Conservation (phyloP, 2,113 vertebrate genomes). For the Aegotheles bennettii region DNA sequence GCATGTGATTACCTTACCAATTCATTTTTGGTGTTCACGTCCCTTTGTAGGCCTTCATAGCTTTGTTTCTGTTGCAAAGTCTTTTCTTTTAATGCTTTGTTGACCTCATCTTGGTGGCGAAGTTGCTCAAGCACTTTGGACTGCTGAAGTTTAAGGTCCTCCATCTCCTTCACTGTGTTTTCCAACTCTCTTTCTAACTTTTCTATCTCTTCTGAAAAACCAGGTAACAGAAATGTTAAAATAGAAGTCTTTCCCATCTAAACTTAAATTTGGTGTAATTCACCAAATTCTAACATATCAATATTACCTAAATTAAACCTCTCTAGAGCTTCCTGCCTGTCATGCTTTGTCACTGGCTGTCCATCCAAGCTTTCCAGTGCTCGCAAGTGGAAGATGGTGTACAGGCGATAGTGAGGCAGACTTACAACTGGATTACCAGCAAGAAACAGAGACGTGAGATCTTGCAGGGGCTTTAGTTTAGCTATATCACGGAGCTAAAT, state of each 20-base stretch:
- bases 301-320: constrained; percentile 83
- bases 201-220: constrained; percentile 79
- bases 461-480: constrained; percentile 81
- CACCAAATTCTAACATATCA: background rate
- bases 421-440: constrained; percentile 77
- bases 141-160: constrained; percentile 71
- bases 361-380: constrained; percentile 79
- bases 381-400: constrained; percentile 81
- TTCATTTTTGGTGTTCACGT: constrained; percentile 80
- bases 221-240: background rate
- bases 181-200: constrained; percentile 81
- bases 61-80: constrained; percentile 68
- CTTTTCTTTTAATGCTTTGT: constrained; percentile 74
- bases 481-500: constrained; percentile 82
- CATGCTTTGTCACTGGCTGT: constrained; percentile 72
- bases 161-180: constrained; percentile 67
- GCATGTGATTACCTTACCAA: constrained; percentile 70
- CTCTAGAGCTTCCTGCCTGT: constrained; percentile 78
- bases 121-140: constrained; percentile 71
- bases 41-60: constrained; percentile 70
- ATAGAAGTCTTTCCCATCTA: background rate
- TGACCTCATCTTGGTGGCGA: constrained; percentile 72
- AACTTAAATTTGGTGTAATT: background rate
- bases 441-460: constrained; percentile 78
- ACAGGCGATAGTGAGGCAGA: constrained; percentile 80